Evolutionary conservation across 1,140 invertebrate genomes (phyloP).

Genomic region (Sinella curviseta): DNA sequence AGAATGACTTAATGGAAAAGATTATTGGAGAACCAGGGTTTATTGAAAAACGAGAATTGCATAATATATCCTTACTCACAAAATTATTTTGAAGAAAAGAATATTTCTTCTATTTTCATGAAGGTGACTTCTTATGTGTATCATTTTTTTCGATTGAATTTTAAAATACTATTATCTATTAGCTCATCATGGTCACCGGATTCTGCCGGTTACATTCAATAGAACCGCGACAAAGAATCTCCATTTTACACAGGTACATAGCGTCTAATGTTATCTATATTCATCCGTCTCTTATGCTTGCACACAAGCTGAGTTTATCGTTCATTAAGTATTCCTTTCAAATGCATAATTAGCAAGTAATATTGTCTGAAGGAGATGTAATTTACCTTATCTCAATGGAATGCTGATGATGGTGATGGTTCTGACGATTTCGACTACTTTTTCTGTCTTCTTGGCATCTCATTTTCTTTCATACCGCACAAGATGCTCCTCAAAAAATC

Average conservation of each 20-base stretch:
- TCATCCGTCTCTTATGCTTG: neutral
- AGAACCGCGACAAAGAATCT: too few species aligned
- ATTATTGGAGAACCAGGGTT: neutral
- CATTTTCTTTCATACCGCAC: conserved; percentile 1
- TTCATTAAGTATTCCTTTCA: conserved; percentile 4
- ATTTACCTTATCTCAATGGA: neutral
- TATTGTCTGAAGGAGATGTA: conserved; percentile 12
- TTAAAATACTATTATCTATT: too few species aligned
- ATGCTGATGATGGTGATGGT: conserved; percentile 12
- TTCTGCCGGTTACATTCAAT: too few species aligned
- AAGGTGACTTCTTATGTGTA: too few species aligned
- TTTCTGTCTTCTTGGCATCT: conserved; percentile 11
- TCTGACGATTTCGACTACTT: conserved; percentile 2
- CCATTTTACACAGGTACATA: too few species aligned
- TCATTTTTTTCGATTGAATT: too few species aligned
- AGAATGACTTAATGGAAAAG: neutral
- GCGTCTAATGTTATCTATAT: too few species aligned
- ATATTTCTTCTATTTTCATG: neutral
- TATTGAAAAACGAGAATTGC: neutral
- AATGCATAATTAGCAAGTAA: conserved; percentile 8
- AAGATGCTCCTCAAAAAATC: conserved; percentile 5
- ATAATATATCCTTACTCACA: neutral
- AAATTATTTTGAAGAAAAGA: neutral
- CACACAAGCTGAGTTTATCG: neutral
- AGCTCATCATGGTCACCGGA: too few species aligned